phyloP scores from a whole-genome alignment of 2,888 invertebrate species.

The Falcaria lacertinaria region DNA sequence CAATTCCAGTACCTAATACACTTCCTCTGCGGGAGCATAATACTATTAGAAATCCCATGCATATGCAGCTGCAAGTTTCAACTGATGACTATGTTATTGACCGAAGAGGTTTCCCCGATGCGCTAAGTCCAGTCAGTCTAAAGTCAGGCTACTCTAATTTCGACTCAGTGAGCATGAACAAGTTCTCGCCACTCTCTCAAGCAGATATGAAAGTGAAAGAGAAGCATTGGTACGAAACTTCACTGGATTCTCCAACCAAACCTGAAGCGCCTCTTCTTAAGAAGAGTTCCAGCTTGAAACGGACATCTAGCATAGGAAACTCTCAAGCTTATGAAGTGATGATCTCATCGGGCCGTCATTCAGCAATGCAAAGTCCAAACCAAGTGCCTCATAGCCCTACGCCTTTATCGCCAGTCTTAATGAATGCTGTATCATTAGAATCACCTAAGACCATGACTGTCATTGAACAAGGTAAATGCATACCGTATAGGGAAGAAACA shows the following conservation, averaged over 20 bases:
- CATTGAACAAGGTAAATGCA: slow-evolving; percentile 92
- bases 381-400: slow-evolving; percentile 58
- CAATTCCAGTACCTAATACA: slow-evolving; percentile 58
- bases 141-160: slow-evolving; percentile 66
- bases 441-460: slow-evolving; percentile 91
- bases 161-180: slow-evolving; percentile 65
- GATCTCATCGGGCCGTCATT: slow-evolving; percentile 66
- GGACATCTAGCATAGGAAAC: slow-evolving; percentile 77
- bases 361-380: slow-evolving; percentile 66
- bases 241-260: slow-evolving; percentile 79
- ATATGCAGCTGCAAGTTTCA: slow-evolving; percentile 65
- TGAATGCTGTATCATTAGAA: slow-evolving; percentile 81
- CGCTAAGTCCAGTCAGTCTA: slow-evolving; percentile 66
- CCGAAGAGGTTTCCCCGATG: slow-evolving; percentile 50
- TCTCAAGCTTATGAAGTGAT: slow-evolving; percentile 72
- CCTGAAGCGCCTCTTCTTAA: slow-evolving; percentile 50
- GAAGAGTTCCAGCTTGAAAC: slow-evolving; percentile 68
- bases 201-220: slow-evolving; percentile 70
- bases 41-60: slow-evolving; percentile 53
- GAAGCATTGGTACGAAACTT: slow-evolving; percentile 86
- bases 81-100: slow-evolving; percentile 64
- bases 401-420: slow-evolving; percentile 46
- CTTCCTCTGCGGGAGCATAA: slow-evolving; percentile 65
- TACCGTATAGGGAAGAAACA: slow-evolving; percentile 94
- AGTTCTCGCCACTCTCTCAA: slow-evolving; percentile 66